Evolutionary conservation across 35 echinoderm and acorn worm species (phyloP).

Genomic region (Lytechinus variegatus): DNA sequence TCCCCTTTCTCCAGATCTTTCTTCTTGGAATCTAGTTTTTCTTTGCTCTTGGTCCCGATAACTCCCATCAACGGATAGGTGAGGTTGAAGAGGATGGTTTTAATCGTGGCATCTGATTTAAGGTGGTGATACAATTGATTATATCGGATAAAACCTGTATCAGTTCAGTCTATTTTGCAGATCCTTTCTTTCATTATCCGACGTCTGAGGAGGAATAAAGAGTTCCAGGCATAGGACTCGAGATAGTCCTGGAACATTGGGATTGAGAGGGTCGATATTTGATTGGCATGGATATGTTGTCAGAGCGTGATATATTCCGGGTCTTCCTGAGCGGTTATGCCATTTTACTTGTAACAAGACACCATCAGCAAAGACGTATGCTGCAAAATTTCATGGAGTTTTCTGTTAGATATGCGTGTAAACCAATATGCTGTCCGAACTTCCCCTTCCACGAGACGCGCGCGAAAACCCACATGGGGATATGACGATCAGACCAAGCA

Average conservation of each 20-base stretch:
- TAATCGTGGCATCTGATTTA: conserved; percentile 15
- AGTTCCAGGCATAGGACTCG: conserved; percentile 13
- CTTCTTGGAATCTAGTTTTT: background rate
- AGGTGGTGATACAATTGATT: conserved; percentile 7
- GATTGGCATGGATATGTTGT: conserved; percentile 52
- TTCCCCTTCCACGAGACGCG: background rate
- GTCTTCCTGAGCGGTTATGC: conserved; percentile 31
- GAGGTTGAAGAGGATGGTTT: background rate
- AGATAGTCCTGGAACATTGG: background rate
- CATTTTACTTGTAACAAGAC: conserved; percentile 45
- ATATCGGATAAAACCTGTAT: background rate
- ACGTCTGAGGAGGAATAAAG: conserved; percentile 26
- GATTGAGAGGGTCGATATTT: background rate
- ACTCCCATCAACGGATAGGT: background rate
- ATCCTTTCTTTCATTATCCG: background rate
- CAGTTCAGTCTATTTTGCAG: background rate
- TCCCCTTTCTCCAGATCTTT: background rate
- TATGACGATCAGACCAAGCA: conserved; percentile 29
- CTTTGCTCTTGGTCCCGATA: background rate
- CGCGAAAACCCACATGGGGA: conserved; percentile 21
- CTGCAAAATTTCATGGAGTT: conserved; percentile 32
- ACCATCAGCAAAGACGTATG: conserved; percentile 49
- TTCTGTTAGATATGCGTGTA: conserved; percentile 34
- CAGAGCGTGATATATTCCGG: conserved; percentile 33
- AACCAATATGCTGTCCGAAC: conserved; percentile 38